phyloP scores from a whole-genome alignment of 2,797 vertebrate species.

The Gambusia yucatana region DNA sequence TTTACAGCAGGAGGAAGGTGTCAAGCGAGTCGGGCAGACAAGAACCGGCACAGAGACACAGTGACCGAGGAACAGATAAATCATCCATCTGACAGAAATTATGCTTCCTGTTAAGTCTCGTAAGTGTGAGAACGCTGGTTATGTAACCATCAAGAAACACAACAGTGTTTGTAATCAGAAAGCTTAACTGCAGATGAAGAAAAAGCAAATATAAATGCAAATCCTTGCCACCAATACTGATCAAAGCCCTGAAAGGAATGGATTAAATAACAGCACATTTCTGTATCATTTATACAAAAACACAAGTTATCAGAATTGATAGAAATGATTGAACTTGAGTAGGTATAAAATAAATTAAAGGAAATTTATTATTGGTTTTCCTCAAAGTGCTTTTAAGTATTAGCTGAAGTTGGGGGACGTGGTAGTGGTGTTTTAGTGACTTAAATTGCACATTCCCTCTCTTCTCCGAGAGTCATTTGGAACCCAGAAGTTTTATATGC shows the following conservation, averaged over 20 bases:
- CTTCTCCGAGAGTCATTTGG: too few relatives aligned
- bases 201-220: neutral
- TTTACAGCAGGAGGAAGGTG: constrained; percentile 47
- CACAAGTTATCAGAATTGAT: neutral
- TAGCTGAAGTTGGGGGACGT: neutral
- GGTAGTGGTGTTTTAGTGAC: neutral
- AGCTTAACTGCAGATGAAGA: neutral
- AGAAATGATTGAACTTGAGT: neutral
- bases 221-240: neutral
- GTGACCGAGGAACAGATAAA: constrained; percentile 11
- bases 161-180: neutral
- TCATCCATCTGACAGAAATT: constrained; percentile 1
- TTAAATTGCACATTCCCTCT: too few relatives aligned
- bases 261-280: neutral
- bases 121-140: neutral
- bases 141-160: neutral
- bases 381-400: neutral
- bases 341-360: neutral
- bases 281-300: neutral
- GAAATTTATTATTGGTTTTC: neutral
- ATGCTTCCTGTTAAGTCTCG: neutral
- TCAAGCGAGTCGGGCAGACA: constrained; percentile 24
- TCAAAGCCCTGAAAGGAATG: neutral
- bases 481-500: too few relatives aligned
- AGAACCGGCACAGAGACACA: constrained; percentile 20